Evolutionary conservation across 2,888 invertebrate genomes (phyloP).

Genomic region (Lutraria lutraria): DNA sequence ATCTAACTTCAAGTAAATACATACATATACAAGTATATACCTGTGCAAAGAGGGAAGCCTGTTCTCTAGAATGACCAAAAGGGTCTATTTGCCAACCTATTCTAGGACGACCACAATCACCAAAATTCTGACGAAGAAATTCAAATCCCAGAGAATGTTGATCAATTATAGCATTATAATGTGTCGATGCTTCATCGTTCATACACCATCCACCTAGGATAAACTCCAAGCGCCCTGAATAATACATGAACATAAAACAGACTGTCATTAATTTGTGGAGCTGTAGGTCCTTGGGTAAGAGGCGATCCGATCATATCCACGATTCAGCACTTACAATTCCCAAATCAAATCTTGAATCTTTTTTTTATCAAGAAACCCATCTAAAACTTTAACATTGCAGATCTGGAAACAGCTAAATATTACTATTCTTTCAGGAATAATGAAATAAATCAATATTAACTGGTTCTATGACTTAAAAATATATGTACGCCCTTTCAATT

Average conservation of each 20-base stretch:
- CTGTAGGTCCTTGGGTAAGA: no score
- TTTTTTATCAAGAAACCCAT: no score
- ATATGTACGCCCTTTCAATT: no score
- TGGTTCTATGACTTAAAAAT: no score
- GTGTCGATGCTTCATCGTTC: conserved; percentile 89
- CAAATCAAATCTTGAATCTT: no score
- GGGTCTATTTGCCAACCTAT: conserved; percentile 96
- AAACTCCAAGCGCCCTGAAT: conserved; percentile 87
- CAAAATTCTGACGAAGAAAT: conserved; percentile 85
- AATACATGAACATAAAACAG: background rate
- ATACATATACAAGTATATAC: conserved; percentile 73
- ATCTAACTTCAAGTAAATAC: no score
- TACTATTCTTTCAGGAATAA: no score
- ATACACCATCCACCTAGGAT: conserved; percentile 88
- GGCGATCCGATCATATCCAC: no score
- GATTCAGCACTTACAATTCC: no score
- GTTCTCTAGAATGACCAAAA: conserved; percentile 95
- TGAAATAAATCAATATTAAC: no score
- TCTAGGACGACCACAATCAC: conserved; percentile 91
- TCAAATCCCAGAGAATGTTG: conserved; percentile 89
- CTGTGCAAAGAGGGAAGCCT: conserved; percentile 90
- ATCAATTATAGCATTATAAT: conserved; percentile 88
- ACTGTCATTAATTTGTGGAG: background rate
- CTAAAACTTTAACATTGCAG: no score
- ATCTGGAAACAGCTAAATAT: no score